phyloP scores from a whole-genome alignment of 2,888 invertebrate species.

The Himalopsyche kuldschensis region DNA sequence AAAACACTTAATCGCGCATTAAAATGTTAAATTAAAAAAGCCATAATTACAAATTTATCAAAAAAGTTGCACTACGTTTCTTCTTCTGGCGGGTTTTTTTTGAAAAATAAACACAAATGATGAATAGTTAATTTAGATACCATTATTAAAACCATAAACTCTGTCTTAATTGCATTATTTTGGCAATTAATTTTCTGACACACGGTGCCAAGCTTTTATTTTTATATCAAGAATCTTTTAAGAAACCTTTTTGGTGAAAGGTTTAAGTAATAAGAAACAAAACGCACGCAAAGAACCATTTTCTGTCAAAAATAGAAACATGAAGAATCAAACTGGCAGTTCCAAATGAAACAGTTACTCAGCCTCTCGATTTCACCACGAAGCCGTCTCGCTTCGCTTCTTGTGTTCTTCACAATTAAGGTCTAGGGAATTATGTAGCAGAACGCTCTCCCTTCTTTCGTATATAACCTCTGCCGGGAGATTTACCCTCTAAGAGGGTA shows the following conservation, averaged over 20 bases:
- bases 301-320: background rate
- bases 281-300: background rate
- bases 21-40: no score
- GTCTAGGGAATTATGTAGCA: slow-evolving; percentile 36
- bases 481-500: slow-evolving; percentile 8
- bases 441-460: slow-evolving; percentile 17
- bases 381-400: slow-evolving; percentile 5
- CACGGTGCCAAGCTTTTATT: no score
- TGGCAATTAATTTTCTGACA: no score
- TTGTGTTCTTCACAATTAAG: slow-evolving; percentile 29
- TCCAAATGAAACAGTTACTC: background rate
- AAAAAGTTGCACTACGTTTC: no score
- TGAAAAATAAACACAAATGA: no score
- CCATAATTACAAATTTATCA: no score
- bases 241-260: background rate
- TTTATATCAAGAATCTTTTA: background rate
- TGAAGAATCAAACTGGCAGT: background rate
- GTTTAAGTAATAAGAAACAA: background rate
- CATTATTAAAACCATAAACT: no score
- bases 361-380: background rate
- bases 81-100: no score
- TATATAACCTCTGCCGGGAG: slow-evolving; percentile 2
- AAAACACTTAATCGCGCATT: no score
- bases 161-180: no score
- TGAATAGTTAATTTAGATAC: no score